phyloP scores from a whole-genome alignment of 2,113 vertebrate species.

The Clarias gariepinus region DNA sequence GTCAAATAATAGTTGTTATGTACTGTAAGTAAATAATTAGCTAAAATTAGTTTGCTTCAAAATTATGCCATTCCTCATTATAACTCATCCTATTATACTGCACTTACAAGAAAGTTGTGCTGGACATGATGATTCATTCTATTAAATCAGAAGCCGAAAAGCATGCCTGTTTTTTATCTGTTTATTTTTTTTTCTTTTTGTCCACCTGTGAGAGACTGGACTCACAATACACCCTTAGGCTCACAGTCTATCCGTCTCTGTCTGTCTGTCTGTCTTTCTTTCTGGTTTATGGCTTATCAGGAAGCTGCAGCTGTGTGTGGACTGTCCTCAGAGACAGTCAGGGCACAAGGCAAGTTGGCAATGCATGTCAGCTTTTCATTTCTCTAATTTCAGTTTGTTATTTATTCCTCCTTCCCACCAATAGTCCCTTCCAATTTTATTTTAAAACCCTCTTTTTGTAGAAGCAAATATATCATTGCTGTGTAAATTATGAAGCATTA shows the following conservation, averaged over 20 bases:
- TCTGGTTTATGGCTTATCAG: constrained; percentile 72
- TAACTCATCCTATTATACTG: too few species aligned
- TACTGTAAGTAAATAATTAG: too few species aligned
- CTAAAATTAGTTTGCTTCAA: not conserved
- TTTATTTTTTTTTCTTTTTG: not conserved
- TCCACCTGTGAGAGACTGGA: constrained; percentile 6
- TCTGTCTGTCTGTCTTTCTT: constrained; percentile 52
- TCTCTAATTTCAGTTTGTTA: constrained; percentile 61
- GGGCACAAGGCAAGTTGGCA: constrained; percentile 62
- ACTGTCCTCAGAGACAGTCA: constrained; percentile 63
- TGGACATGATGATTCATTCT: not conserved
- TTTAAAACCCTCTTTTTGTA: constrained; percentile 39
- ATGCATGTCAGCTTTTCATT: constrained; percentile 56
- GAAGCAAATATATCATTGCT: constrained; percentile 28
- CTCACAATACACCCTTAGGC: constrained; percentile 10
- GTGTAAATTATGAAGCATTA: not conserved
- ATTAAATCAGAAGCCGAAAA: not conserved
- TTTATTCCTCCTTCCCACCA: constrained; percentile 51
- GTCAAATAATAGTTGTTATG: not conserved
- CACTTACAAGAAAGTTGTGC: not conserved
- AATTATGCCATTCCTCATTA: not conserved
- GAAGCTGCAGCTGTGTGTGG: constrained; percentile 67
- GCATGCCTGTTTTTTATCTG: not conserved
- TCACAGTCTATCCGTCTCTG: constrained; percentile 17
- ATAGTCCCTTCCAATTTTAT: constrained; percentile 46